Percentiles rank a stretch among this genome's conserved stretches.
These are phyloP conservation scores for Apodemus sylvaticus DNA, from an alignment of 2,113 vertebrate genomes.

Conservation along the genomic window DNA sequence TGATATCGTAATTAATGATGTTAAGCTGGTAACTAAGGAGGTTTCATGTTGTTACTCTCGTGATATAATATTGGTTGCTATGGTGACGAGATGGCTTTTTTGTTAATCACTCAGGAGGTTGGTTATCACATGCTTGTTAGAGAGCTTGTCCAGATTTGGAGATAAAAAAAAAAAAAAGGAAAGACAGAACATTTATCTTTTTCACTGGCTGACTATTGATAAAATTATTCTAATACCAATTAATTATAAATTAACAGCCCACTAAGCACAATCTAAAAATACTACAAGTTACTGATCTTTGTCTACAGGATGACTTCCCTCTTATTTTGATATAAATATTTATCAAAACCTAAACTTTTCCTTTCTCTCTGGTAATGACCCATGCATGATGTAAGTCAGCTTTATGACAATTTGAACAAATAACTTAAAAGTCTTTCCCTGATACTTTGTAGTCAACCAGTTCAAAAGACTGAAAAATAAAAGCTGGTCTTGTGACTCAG, in stretches of 20 bases:
- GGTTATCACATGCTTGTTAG: constrained; percentile 83
- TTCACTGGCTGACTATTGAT: constrained; percentile 51
- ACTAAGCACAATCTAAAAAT: neutral
- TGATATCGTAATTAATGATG: constrained; percentile 89
- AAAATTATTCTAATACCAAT: constrained; percentile 43
- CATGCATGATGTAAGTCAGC: neutral
- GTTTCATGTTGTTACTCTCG: constrained; percentile 86
- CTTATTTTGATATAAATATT: constrained; percentile 18
- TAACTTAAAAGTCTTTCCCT: neutral
- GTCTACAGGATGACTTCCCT: constrained; percentile 10
- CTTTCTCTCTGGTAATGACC: neutral
- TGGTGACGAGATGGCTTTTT: constrained; percentile 87
- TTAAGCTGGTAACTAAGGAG: constrained; percentile 88
- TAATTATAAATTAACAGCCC: constrained; percentile 35
- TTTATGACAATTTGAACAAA: constrained; percentile 56
- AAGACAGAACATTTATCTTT: constrained; percentile 60
- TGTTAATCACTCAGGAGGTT: constrained; percentile 87
- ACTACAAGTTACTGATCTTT: neutral
- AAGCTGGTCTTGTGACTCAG: constrained; percentile 29
- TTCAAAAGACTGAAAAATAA: neutral
- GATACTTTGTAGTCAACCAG: constrained; percentile 11
- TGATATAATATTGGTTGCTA: constrained; percentile 90
- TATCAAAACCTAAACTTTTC: constrained; percentile 39
- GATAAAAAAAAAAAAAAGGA: constrained; percentile 60
- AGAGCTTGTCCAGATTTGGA: constrained; percentile 78